Conservation (phyloP, 2,888 invertebrate species). For the Acanthosoma haemorrhoidale region DNA sequence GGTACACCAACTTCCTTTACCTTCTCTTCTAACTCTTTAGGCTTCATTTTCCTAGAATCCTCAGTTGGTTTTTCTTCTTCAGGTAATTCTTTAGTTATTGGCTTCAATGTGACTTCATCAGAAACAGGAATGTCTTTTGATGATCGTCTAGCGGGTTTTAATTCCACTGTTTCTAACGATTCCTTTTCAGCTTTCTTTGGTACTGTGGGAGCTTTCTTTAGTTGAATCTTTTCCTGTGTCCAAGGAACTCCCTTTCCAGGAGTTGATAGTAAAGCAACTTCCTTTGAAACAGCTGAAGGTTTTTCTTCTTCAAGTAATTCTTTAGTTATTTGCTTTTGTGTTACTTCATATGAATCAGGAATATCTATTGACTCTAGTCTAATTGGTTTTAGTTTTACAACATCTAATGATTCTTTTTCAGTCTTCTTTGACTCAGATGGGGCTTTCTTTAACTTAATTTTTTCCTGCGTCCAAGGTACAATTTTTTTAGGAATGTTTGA, state of each 20-base stretch:
- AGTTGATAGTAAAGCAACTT: not conserved
- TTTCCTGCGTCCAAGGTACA: conserved; percentile 47
- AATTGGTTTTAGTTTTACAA: not conserved
- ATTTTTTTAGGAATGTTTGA: conserved; percentile 14
- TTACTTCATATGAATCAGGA: conserved; percentile 13
- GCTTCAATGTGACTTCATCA: not conserved
- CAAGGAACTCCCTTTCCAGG: conserved; percentile 43
- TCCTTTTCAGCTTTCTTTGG: conserved; percentile 27
- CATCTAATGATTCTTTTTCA: conserved; percentile 19
- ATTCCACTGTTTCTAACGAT: not conserved
- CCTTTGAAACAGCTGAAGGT: not conserved
- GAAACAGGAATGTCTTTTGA: not conserved
- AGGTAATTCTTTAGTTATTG: not conserved
- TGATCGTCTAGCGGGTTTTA: not conserved
- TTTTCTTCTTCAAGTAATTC: not conserved
- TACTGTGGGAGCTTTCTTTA: conserved; percentile 43
- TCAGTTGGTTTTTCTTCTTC: not conserved
- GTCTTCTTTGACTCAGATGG: conserved; percentile 36
- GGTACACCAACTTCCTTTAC: no score
- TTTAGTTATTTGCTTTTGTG: conserved; percentile 25
- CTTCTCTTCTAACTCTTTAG: not conserved
- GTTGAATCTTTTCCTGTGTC: conserved; percentile 46
- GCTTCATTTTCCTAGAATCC: not conserved
- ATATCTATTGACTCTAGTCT: not conserved
- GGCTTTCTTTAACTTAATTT: conserved; percentile 44